A percentile compares a stretch with the other conserved stretches of the same genome.
Evolutionary conservation across 1,140 invertebrate genomes (phyloP).

Genomic region (Bilobella aurantiaca): DNA sequence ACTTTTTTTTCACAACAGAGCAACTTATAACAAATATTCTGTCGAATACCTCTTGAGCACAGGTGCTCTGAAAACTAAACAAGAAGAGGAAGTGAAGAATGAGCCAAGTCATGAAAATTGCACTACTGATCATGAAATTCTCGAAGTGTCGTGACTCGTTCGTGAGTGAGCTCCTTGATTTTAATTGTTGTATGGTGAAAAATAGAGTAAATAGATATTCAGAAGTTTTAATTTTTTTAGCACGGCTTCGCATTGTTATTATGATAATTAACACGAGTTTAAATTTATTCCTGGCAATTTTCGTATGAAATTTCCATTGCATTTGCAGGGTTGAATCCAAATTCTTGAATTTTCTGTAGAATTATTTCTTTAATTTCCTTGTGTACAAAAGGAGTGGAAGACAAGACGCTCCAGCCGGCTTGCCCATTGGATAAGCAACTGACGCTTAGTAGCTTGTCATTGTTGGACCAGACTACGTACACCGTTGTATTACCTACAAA

Average conservation of each 20-base stretch:
- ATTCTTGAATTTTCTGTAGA: neutral
- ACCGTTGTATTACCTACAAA: neutral
- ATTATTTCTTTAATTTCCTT: neutral
- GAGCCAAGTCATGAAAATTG: neutral
- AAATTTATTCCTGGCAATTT: neutral
- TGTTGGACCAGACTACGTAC: neutral
- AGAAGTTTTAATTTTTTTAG: too few relatives aligned
- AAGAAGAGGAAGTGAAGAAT: neutral
- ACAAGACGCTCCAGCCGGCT: neutral
- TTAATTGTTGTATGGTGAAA: too few relatives aligned
- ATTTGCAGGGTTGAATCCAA: neutral
- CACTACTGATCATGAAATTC: neutral
- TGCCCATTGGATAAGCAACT: neutral
- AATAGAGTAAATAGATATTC: too few relatives aligned
- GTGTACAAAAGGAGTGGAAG: neutral
- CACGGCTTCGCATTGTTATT: too few relatives aligned
- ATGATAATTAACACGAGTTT: too few relatives aligned
- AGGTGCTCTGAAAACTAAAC: neutral
- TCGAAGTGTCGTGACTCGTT: too few relatives aligned
- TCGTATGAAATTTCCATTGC: neutral
- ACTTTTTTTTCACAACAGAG: neutral
- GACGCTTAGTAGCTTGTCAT: neutral
- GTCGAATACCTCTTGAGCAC: neutral
- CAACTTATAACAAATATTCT: neutral
- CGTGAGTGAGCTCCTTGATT: too few relatives aligned